Conservation (phyloP, 1,140 invertebrate genomes). For the Panagrolaimus sp. region DNA sequence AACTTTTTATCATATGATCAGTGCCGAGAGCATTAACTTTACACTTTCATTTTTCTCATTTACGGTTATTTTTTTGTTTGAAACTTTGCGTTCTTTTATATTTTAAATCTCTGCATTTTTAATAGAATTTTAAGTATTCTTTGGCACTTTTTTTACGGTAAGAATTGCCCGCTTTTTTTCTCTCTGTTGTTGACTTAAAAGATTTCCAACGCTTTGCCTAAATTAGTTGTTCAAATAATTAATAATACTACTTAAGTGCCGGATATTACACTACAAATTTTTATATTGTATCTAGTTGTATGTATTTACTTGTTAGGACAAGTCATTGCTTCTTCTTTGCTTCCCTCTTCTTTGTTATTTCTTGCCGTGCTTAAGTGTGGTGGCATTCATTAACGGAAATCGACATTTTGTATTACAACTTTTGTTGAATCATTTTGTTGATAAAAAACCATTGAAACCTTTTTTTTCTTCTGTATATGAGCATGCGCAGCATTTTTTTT, state of each 20-base stretch:
- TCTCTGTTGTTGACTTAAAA: background rate
- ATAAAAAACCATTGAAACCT: constrained; percentile 12
- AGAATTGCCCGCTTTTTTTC: too few relatives aligned
- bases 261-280: constrained; percentile 2
- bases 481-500: constrained; percentile 8
- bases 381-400: background rate
- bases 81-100: too few relatives aligned
- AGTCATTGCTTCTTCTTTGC: constrained; percentile 3
- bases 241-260: background rate
- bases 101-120: too few relatives aligned
- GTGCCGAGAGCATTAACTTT: too few relatives aligned
- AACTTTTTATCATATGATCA: too few relatives aligned
- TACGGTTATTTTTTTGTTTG: too few relatives aligned
- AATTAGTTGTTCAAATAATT: constrained; percentile 11
- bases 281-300: background rate
- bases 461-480: background rate
- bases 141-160: too few relatives aligned
- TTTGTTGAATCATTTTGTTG: constrained; percentile 9
- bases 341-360: background rate
- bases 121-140: too few relatives aligned
- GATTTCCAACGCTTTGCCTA: constrained; percentile 1
- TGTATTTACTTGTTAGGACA: background rate
- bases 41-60: too few relatives aligned
- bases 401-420: background rate
- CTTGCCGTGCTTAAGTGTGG: background rate